A percentile compares a stretch with the other conserved stretches of the same genome.
Conservation (phyloP, 35 echinoderm and acorn worm genomes). For the Ptychodera flava region DNA sequence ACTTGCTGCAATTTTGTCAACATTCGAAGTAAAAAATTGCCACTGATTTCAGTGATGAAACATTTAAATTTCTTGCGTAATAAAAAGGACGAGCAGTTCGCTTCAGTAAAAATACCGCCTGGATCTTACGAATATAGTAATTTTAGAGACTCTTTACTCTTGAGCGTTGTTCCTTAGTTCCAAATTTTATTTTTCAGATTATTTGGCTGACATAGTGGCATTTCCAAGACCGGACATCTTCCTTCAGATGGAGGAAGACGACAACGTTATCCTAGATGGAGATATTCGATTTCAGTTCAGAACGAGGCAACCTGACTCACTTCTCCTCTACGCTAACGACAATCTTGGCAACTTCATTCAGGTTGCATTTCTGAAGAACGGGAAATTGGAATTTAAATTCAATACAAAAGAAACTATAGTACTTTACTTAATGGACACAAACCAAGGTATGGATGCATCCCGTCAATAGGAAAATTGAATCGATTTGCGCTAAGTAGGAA, state of each 20-base stretch:
- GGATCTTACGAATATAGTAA: no score
- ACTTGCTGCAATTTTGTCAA: no score
- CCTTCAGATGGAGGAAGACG: neutral
- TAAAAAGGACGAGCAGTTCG: no score
- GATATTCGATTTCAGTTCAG: neutral
- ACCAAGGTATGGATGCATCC: neutral
- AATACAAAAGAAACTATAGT: neutral
- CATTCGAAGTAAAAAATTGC: no score
- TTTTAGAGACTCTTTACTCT: no score
- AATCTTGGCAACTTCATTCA: neutral
- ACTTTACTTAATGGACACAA: neutral
- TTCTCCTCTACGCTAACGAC: neutral
- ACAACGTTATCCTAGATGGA: neutral
- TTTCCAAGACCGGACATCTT: neutral
- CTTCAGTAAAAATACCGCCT: no score
- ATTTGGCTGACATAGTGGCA: neutral
- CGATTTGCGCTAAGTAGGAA: no score
- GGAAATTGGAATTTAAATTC: neutral
- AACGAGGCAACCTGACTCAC: neutral
- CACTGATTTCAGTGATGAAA: no score
- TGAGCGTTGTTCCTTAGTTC: no score
- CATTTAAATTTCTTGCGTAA: no score
- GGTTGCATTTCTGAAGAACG: neutral
- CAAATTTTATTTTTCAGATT: neutral
- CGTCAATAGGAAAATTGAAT: no score